phyloP scores from a whole-genome alignment of 2,888 invertebrate genomes.

The Agrotis segetum region DNA sequence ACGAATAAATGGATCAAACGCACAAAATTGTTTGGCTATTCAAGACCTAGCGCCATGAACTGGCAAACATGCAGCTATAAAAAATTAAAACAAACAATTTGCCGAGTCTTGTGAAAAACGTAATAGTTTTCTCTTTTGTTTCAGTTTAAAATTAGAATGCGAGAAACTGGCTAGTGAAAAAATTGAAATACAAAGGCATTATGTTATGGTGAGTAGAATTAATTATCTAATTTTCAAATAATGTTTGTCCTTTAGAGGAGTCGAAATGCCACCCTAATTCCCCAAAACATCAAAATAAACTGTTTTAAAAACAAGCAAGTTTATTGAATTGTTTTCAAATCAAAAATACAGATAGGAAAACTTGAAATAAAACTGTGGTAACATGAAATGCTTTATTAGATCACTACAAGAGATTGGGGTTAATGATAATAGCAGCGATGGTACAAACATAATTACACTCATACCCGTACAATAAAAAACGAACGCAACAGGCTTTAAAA shows the following conservation, averaged over 20 bases:
- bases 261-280: background rate
- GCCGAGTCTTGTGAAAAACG: constrained; percentile 23
- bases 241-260: background rate
- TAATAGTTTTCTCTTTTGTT: constrained; percentile 79
- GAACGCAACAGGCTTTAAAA: constrained; percentile 50
- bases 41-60: constrained; percentile 36
- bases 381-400: constrained; percentile 48
- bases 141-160: constrained; percentile 96
- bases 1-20: constrained; percentile 56
- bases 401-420: constrained; percentile 48
- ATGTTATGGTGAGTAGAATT: constrained; percentile 95
- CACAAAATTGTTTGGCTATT: constrained; percentile 35
- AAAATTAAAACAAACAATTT: constrained; percentile 32
- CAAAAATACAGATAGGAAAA: constrained; percentile 15
- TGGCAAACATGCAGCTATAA: constrained; percentile 35
- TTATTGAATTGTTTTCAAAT: constrained; percentile 6
- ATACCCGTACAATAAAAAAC: constrained; percentile 40
- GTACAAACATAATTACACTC: constrained; percentile 34
- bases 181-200: constrained; percentile 97
- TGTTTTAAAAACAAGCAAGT: background rate
- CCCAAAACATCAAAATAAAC: background rate
- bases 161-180: constrained; percentile 97
- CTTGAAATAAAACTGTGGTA: constrained; percentile 35
- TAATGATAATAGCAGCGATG: constrained; percentile 50
- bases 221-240: constrained; percentile 1